These are phyloP conservation scores for Leptinotarsa undecemlineata DNA, from an alignment of 1,140 invertebrate species.

Conservation along the genomic window DNA sequence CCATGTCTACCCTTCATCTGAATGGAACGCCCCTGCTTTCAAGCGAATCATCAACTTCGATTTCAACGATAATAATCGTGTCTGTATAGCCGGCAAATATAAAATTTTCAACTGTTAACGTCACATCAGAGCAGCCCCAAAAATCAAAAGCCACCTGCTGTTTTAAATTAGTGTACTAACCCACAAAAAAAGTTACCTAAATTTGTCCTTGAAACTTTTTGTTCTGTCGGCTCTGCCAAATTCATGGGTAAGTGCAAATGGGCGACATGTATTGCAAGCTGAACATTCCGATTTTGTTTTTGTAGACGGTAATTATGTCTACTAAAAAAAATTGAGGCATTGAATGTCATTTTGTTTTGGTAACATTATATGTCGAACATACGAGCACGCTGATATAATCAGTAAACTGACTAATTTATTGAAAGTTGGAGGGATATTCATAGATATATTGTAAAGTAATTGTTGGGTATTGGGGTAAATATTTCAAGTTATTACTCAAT, in stretches of 20 bases:
- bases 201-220: constrained; percentile 43
- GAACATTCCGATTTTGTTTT: not conserved
- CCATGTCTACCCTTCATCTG: no score
- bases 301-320: not conserved
- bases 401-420: not conserved
- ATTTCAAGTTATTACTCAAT: no score
- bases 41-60: not conserved
- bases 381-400: not conserved
- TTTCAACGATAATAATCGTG: not conserved
- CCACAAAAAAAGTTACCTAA: constrained; percentile 40
- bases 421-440: no score
- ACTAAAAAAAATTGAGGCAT: not conserved
- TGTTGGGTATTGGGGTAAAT: no score
- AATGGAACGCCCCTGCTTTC: not conserved
- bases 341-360: constrained; percentile 1
- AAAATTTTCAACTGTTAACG: not conserved
- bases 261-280: constrained; percentile 9
- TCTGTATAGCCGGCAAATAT: constrained; percentile 3
- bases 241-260: constrained; percentile 28
- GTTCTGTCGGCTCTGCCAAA: constrained; percentile 30
- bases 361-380: not conserved
- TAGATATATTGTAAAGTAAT: no score
- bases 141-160: constrained; percentile 42
- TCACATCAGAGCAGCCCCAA: constrained; percentile 28
- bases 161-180: constrained; percentile 37